phyloP scores from a whole-genome alignment of 2,113 vertebrate genomes.

The Sebastes fasciatus region DNA sequence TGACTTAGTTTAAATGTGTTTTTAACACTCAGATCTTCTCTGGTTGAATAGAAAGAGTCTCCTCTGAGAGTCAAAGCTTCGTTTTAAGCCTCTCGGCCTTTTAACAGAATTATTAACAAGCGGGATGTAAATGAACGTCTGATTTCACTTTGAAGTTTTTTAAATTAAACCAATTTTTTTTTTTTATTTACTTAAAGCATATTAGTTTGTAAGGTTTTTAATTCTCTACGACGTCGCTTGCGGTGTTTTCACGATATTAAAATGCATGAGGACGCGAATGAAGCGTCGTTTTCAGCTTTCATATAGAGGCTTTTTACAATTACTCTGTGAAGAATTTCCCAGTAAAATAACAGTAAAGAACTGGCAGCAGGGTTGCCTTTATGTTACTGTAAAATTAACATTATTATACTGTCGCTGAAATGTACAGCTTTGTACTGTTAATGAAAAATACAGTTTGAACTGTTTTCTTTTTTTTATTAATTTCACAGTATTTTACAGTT shows the following conservation, averaged over 20 bases:
- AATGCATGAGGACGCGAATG: neutral
- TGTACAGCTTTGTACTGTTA: too few relatives aligned
- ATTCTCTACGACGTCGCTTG: neutral
- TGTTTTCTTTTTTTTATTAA: too few relatives aligned
- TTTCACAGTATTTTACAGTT: too few relatives aligned
- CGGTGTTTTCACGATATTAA: constrained; percentile 16
- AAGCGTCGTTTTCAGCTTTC: neutral
- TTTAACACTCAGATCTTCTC: neutral
- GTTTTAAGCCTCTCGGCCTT: constrained; percentile 19
- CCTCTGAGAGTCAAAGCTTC: neutral
- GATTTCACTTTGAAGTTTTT: constrained; percentile 18
- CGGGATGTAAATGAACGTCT: neutral
- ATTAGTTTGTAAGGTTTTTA: neutral
- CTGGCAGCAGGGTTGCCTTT: too few relatives aligned
- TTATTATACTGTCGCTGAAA: too few relatives aligned
- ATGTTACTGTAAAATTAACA: too few relatives aligned
- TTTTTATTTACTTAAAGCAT: constrained; percentile 8
- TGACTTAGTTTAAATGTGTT: neutral
- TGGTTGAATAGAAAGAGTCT: neutral
- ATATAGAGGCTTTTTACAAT: neutral
- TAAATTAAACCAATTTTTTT: neutral
- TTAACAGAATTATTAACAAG: constrained; percentile 11
- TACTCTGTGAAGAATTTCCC: too few relatives aligned
- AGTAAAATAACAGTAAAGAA: too few relatives aligned
- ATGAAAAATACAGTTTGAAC: too few relatives aligned